Evolutionary conservation across 2,113 vertebrate species (phyloP), one percentile per base, ranked within the genome.

Genomic region (Sinosuthora webbiana): DNA sequence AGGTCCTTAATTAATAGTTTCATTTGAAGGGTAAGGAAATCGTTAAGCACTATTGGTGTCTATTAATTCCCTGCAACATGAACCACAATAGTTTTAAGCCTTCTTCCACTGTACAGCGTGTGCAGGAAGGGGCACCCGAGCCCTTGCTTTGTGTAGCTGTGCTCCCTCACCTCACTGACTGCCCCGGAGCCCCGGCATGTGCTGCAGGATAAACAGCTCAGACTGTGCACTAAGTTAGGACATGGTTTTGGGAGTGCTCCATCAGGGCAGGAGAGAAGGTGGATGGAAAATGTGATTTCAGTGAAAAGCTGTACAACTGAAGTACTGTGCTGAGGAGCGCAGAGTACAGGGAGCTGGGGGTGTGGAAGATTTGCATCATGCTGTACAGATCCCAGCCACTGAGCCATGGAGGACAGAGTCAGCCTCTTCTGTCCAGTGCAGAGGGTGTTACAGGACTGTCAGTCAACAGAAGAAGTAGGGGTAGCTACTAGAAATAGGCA

Each of bases 1-100:
- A 68, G 85, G 75, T 33, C 60, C 77, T 90, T 95, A 92, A 96
- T 96, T 95, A 95, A 95, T 87, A 88, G 85, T 60, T 95, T 93
- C 30, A 90, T 81, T 71, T 89, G 78, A 96, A 86, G 62, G 41
- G 80, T 89, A 90, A 87, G 80, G 80, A 97, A 95, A 94, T 94
- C 82, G 47, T 95, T 95, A 95, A 94, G 93, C 81, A 53, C 67
- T 91, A 31, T 82, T 81, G 88, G 83, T 86, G 65, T 84, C 89
- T 92, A 53, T 82, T 95, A 89, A 88, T 94, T 80, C 41, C 55
- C 65, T 87, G 63, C 63, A 70, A 77, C 52, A 78, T 0, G 2
- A 80, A 79, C 59, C 76, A 83, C 62, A 89, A 50, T 1, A 52
- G 39, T 76, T 87, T 82, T 75, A 85, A 94, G 60, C 47, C 35